Evolutionary conservation across 2,113 vertebrate genomes (phyloP), one percentile per base, ranked within the genome.

Genomic region (Leptodactylus fuscus): DNA sequence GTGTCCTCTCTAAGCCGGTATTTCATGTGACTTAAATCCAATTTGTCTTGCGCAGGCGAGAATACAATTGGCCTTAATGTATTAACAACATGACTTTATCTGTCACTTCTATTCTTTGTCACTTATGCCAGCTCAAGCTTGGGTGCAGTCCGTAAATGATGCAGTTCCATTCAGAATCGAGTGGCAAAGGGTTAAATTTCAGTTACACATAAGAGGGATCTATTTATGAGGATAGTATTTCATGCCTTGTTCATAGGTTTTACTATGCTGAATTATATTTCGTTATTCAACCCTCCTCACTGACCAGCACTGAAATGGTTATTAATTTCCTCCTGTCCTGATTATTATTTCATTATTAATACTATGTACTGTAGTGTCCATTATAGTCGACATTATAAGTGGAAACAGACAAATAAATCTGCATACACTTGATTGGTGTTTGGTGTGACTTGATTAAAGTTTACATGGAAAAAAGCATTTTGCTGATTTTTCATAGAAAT

Each of bases 11-110:
- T 79, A 79, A 67, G 53, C 75, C 60, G 32, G 22, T 67, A 49
- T 79, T 70, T 85, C 75, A 67, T 44, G 83, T 80, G 75, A 79
- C 48, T 44, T 85, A 80, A 85, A 85, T 85, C 83, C 83, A 85
- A 85, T 85, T 85, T 85, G 83, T 85, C 62, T 85, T 29, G 62
- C 62, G 2, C 46, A 80, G 75, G 62, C 55, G 38, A 51, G 73
- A 78, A 85, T 69, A 69, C 46, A 85, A 77, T 85, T 77, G 73
- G 58, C 58, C 62, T 85, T 79, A 85, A 85, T 85, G 36, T 80
- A 85, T 85, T 85, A 80, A 55, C 83, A 79, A 80, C 55, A 70
- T 85, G 60, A 55, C 48, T 71, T 83, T 83, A 79, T n/a, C 62
- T 85, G 62, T 85, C 75, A 80, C 83, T 70, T 85, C 83, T 24